A percentile compares a stretch with the other conserved stretches of the same genome.
Evolutionary conservation across 2,113 vertebrate genomes (phyloP).

Genomic region (Ibidorhyncha struthersii): DNA sequence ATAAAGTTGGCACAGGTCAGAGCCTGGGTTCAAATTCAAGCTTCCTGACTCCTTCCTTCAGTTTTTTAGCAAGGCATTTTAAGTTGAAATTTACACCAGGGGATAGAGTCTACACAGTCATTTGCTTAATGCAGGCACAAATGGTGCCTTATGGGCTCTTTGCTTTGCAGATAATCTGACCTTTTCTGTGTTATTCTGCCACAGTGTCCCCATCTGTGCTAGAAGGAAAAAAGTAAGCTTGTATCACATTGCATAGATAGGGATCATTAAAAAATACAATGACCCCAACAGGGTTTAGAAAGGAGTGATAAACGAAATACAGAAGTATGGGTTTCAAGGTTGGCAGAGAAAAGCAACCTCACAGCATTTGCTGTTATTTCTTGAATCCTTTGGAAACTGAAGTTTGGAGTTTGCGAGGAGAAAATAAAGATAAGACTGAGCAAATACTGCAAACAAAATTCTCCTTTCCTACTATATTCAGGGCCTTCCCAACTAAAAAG

Average conservation of each 20-base stretch:
- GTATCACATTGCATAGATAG: slow-evolving; percentile 54
- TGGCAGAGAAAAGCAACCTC: slow-evolving; percentile 31
- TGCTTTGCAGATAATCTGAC: slow-evolving; percentile 20
- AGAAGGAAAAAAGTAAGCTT: slow-evolving; percentile 12
- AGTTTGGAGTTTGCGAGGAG: not conserved
- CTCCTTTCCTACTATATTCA: not conserved
- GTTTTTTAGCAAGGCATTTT: slow-evolving; percentile 13
- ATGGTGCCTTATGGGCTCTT: slow-evolving; percentile 12
- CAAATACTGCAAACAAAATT: not conserved
- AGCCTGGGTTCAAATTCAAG: not conserved
- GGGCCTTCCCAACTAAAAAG: not conserved
- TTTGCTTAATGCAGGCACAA: slow-evolving; percentile 26
- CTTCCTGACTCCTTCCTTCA: not conserved
- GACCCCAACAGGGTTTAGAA: slow-evolving; percentile 4
- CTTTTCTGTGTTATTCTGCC: slow-evolving; percentile 30
- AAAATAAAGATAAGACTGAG: not conserved
- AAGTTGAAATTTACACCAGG: slow-evolving; percentile 35
- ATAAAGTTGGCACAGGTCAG: not conserved
- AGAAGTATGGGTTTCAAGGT: slow-evolving; percentile 18
- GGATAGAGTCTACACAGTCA: not conserved
- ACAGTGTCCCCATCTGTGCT: slow-evolving; percentile 26
- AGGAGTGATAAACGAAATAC: not conserved
- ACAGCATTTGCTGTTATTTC: not conserved
- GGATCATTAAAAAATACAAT: slow-evolving; percentile 60
- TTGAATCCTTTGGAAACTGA: not conserved